Percentiles rank a stretch among this genome's conserved stretches.
phyloP scores from a whole-genome alignment of 2,888 invertebrate species.

The Itoplectis maculator region DNA sequence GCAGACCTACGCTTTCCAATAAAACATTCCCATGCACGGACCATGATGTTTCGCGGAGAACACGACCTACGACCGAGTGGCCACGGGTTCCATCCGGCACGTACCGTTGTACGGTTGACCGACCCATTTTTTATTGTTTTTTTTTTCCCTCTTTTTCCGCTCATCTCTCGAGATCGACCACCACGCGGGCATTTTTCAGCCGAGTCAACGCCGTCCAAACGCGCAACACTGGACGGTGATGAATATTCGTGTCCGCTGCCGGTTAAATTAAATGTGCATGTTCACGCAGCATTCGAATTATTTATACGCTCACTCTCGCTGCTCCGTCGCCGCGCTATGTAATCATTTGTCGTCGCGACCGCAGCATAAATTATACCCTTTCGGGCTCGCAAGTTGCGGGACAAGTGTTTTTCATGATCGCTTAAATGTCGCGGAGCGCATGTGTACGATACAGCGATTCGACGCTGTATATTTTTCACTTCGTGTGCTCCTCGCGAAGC shows the following conservation, averaged over 20 bases:
- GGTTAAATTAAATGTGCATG: constrained; percentile 13
- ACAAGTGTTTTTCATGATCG: too few relatives aligned
- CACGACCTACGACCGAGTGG: constrained; percentile 30
- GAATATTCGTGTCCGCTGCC: constrained; percentile 18
- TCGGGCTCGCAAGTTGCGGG: neutral
- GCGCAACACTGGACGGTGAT: constrained; percentile 42
- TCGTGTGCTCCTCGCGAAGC: neutral
- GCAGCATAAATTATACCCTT: neutral
- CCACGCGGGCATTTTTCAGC: constrained; percentile 7
- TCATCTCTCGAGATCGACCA: constrained; percentile 36
- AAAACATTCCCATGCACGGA: neutral
- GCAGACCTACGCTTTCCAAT: constrained; percentile 4
- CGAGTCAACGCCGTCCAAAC: constrained; percentile 30
- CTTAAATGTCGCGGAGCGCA: too few relatives aligned
- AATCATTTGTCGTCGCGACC: neutral
- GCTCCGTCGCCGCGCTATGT: neutral
- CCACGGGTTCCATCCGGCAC: constrained; percentile 16
- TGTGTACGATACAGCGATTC: too few relatives aligned
- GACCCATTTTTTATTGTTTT: constrained; percentile 40
- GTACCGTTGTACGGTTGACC: constrained; percentile 20
- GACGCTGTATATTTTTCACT: neutral
- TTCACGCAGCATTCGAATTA: constrained; percentile 37
- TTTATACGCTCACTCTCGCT: constrained; percentile 15
- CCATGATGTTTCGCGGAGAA: constrained; percentile 10
- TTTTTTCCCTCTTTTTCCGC: constrained; percentile 15